Evolutionary conservation across 2,797 vertebrate genomes (phyloP), one percentile per base, ranked within the genome.

Genomic region (Tenualosa thibaudeaui): DNA sequence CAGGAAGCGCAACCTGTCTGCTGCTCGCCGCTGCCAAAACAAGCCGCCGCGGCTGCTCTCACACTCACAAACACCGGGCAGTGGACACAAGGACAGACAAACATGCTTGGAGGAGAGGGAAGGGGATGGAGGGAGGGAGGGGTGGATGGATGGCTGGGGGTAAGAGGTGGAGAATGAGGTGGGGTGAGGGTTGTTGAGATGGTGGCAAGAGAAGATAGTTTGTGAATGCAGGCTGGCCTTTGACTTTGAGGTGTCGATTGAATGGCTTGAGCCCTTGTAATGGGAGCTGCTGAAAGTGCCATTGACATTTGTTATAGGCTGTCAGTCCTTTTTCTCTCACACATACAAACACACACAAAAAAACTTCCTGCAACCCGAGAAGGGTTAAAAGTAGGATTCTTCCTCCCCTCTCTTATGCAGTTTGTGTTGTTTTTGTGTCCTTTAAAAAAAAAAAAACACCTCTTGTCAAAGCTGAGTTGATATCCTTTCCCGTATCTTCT

Each of bases 11-110:
- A 89, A 84, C 88, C 88, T 90, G 91, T 91, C 89, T 85, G 90
- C 90, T 91, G 89, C 83, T 86, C 87, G 85, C 86, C 85, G 86
- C 88, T 90, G 91, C 90, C 90, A 90, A 89, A 92, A 92, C 91
- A 90, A 93, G 89, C 56, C 90, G 85, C 54, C 86, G 78, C 54
- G 13, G 62, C 50, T 86, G 62, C 37, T 58, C 84, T 82, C 86
- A 81, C 85, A 85, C 86, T 58, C 49, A 85, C 24, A 81, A 71
- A 84, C 83, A 56, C 83, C 86, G 84, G 83, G 37, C 86, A 78
- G 71, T 78, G 7, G 81, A 31, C 54, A 31, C 40, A 82, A 37
- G 89, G 88, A 91, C 86, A 88, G 84, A 87, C 65, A 88, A 84
- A 87, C 89, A 75, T 15, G 24, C 82, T 50, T 83, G 37, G 60